A percentile compares a stretch with the other conserved stretches of the same genome.
Evolutionary conservation across 1,140 invertebrate genomes (phyloP).

Genomic region (Rhopalosiphum padi): DNA sequence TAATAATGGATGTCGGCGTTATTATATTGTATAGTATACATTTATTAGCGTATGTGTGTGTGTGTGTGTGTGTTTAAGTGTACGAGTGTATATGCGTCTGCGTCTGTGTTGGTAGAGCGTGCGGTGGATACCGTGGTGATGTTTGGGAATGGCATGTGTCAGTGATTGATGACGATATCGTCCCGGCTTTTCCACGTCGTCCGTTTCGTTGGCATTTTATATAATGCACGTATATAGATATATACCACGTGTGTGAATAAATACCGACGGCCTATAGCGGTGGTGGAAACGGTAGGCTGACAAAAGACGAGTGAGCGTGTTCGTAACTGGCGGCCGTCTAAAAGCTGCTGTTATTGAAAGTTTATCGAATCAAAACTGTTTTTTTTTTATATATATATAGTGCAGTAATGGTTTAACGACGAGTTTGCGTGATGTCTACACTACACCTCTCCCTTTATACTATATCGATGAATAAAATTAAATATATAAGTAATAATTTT

Average conservation of each 20-base stretch:
- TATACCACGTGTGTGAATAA: slow-evolving; percentile 3
- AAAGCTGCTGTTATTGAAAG: slow-evolving; percentile 43
- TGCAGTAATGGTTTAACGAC: slow-evolving; percentile 9
- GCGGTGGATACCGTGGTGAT: not conserved
- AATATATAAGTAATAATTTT: not conserved
- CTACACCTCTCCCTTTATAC: not conserved
- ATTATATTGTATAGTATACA: slow-evolving; percentile 13
- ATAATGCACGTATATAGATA: slow-evolving; percentile 8
- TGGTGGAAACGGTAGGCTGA: not conserved
- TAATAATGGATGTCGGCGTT: slow-evolving; percentile 54
- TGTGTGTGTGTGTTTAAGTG: not conserved
- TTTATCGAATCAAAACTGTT: slow-evolving; percentile 31
- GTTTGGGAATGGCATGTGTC: slow-evolving; percentile 46
- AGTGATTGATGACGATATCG: slow-evolving; percentile 51
- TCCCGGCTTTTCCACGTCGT: slow-evolving; percentile 41
- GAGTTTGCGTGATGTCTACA: not conserved
- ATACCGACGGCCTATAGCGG: not conserved
- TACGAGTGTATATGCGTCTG: not conserved
- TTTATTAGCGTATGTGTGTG: not conserved
- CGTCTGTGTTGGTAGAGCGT: not conserved
- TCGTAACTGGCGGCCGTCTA: slow-evolving; percentile 28
- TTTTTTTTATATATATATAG: not conserved
- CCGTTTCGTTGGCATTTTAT: slow-evolving; percentile 38
- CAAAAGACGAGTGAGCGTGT: slow-evolving; percentile 39
- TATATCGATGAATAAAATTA: slow-evolving; percentile 7